Evolutionary conservation across 2,797 vertebrate species (phyloP), one percentile per base, ranked within the genome.

Genomic region (Leptatherina wallacei): DNA sequence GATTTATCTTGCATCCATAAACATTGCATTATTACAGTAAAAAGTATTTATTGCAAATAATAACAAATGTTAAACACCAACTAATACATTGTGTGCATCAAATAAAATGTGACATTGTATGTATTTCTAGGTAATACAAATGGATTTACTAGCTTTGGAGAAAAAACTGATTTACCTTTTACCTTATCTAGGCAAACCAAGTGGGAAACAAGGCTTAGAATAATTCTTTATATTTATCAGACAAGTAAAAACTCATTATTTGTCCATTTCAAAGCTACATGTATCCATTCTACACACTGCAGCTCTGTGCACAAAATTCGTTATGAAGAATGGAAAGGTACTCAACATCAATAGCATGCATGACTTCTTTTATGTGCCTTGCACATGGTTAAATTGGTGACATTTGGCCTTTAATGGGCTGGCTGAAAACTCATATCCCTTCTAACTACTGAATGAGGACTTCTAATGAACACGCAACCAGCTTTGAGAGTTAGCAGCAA

Each of bases 391-490:
- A 92, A 91, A 92, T 91, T 89, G 84, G 85, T 92, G 91, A 91
- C 92, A 92, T 94, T 92, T 93, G 90, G 90, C 92, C 90, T 92
- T 91, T 93, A 93, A 93, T 92, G 85, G 90, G 85, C 84, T 91
- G 83, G 84, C 85, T 91, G 89, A 91, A 91, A 92, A 90, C 85
- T 89, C 90, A 88, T 88, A 90, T 91, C 86, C 81, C 66, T 89
- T 87, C 88, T 92, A 92, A 93, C 87, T 92, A 92, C 91, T 91
- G 87, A 91, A 92, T 93, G 89, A 93, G 86, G 88, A 92, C 82
- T 91, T 91, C 89, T 92, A 92, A 93, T 94, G 90, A 94, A 92
- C 88, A 91, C 67, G 86, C 82, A 89, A 85, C 89, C 78, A 84
- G 87, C 86, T 88, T 83, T 82, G 80, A 90, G 88, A 89, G 90